Evolutionary conservation across 1,140 invertebrate species (phyloP).

Genomic region (fruit fly (Drosophila melanogaster)): DNA sequence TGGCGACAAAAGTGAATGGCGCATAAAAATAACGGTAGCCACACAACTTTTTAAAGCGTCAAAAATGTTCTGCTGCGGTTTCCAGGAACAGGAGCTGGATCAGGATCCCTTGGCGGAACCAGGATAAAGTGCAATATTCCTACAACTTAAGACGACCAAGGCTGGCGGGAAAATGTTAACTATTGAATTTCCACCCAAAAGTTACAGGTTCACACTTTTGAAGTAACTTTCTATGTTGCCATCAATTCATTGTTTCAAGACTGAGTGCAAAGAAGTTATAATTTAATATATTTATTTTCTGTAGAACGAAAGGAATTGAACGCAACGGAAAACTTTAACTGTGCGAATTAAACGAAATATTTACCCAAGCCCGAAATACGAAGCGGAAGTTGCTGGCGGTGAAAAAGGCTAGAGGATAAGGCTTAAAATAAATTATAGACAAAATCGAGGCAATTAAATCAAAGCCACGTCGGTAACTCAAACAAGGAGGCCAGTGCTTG

Average conservation of each 20-base stretch:
- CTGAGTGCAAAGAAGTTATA: too few species aligned
- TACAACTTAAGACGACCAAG: slow-evolving; percentile 30
- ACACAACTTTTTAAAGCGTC: slow-evolving; percentile 69
- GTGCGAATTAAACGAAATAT: slow-evolving; percentile 45
- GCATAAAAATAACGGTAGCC: slow-evolving; percentile 43
- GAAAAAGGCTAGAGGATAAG: slow-evolving; percentile 17
- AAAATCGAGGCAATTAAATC: slow-evolving; percentile 78
- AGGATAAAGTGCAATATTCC: slow-evolving; percentile 54
- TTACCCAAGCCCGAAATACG: not conserved
- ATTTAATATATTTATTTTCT: too few species aligned
- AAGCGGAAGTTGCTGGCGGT: not conserved
- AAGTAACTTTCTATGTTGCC: not conserved
- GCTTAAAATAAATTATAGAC: slow-evolving; percentile 77
- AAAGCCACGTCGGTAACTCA: slow-evolving; percentile 78
- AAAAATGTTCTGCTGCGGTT: slow-evolving; percentile 65
- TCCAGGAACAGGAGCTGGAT: not conserved
- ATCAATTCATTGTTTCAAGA: too few species aligned
- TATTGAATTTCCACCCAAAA: not conserved
- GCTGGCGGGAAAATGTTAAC: slow-evolving; percentile 4
- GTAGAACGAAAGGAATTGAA: not conserved
- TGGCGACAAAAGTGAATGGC: slow-evolving; percentile 59
- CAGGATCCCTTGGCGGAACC: not conserved
- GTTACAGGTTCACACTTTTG: not conserved
- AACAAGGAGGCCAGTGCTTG: slow-evolving; percentile 49
- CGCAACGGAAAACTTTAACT: slow-evolving; percentile 5